phyloP scores from a whole-genome alignment of 2,888 invertebrate genomes.

The Smittia aterrima region DNA sequence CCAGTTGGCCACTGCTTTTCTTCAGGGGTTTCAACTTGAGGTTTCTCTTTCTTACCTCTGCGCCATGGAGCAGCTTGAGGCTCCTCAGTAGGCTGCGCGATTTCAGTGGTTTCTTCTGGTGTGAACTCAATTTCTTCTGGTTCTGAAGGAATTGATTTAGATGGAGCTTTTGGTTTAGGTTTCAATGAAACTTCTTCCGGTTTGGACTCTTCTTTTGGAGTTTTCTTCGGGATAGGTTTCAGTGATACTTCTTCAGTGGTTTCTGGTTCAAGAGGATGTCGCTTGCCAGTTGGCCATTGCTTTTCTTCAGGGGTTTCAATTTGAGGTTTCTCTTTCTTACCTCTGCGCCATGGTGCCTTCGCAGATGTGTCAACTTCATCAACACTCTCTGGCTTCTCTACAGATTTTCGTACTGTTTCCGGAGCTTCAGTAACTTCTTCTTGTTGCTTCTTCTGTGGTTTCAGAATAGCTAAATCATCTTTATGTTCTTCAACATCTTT shows the following conservation, averaged over 20 bases:
- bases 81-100: slow-evolving; percentile 43
- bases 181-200: slow-evolving; percentile 51
- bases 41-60: slow-evolving; percentile 46
- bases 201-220: slow-evolving; percentile 47
- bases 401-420: slow-evolving; percentile 45
- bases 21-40: slow-evolving; percentile 49
- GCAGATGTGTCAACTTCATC: slow-evolving; percentile 45
- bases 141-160: slow-evolving; percentile 50
- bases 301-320: slow-evolving; percentile 51
- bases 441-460: slow-evolving; percentile 46
- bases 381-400: slow-evolving; percentile 43
- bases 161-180: slow-evolving; percentile 51
- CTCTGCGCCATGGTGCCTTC: slow-evolving; percentile 46
- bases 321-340: slow-evolving; percentile 45
- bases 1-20: slow-evolving; percentile 50
- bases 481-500: slow-evolving; percentile 25
- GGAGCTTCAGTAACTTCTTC: not conserved
- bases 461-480: slow-evolving; percentile 47
- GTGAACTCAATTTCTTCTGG: slow-evolving; percentile 44
- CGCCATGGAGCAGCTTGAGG: slow-evolving; percentile 41
- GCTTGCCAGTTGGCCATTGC: slow-evolving; percentile 50
- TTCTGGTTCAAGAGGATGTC: slow-evolving; percentile 51
- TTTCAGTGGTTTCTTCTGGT: slow-evolving; percentile 43
- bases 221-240: slow-evolving; percentile 54
- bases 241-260: slow-evolving; percentile 55